A percentile compares a stretch with the other conserved stretches of the same genome.
phyloP scores from a whole-genome alignment of 2,113 vertebrate genomes.

The Melozone crissalis region DNA sequence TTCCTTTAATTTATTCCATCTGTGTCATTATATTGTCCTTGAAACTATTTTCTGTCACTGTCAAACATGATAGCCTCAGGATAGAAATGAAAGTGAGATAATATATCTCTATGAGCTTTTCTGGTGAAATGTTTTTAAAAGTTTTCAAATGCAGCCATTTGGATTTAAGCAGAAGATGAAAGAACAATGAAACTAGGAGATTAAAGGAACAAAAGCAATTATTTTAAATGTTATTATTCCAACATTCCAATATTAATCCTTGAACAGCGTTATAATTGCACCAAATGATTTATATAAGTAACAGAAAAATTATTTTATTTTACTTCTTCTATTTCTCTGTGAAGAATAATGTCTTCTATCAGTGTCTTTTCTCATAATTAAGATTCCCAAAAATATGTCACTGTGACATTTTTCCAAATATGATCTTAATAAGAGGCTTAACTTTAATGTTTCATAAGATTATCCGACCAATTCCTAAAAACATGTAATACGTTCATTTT shows the following conservation, averaged over 20 bases:
- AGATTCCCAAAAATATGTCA: constrained; percentile 21
- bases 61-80: constrained; percentile 25
- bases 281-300: constrained; percentile 40
- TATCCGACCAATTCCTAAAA: constrained; percentile 4
- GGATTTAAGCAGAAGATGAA: constrained; percentile 47
- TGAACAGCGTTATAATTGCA: constrained; percentile 22
- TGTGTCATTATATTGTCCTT: constrained; percentile 44
- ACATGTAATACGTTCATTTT: neutral
- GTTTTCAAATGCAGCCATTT: constrained; percentile 44
- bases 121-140: constrained; percentile 31
- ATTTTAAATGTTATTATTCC: constrained; percentile 6
- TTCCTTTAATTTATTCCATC: constrained; percentile 44
- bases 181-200: constrained; percentile 23
- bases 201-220: constrained; percentile 38
- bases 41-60: constrained; percentile 52
- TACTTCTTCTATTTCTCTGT: constrained; percentile 16
- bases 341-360: neutral
- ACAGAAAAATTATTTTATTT: constrained; percentile 33
- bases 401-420: constrained; percentile 51
- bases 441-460: neutral
- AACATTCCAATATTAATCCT: constrained; percentile 7
- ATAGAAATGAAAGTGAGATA: constrained; percentile 37
- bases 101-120: neutral
- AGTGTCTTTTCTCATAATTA: constrained; percentile 12
- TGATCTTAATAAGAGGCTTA: constrained; percentile 18